Percentiles rank a stretch among this genome's conserved stretches.
Conservation (phyloP, 2,888 invertebrate genomes). For the Heliconius cydno region DNA sequence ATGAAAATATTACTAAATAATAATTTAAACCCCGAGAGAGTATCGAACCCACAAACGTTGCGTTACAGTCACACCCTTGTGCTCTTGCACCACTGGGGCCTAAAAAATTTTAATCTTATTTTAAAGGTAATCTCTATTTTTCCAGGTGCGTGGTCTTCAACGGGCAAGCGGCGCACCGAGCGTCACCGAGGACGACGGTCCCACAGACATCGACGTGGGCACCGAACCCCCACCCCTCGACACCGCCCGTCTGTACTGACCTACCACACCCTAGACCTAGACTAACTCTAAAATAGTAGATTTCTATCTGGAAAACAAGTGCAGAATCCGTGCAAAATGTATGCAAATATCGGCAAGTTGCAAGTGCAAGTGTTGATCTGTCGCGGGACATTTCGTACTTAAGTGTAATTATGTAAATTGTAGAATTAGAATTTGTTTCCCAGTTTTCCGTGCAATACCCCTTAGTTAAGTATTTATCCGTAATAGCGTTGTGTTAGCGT, state of each 20-base stretch:
- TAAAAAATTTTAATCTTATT: background rate
- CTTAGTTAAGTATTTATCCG: slow-evolving; percentile 81
- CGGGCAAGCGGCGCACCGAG: slow-evolving; percentile 56
- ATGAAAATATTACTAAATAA: too few relatives aligned
- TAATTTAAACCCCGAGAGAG: too few relatives aligned
- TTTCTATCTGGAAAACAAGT: slow-evolving; percentile 1
- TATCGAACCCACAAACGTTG: too few relatives aligned
- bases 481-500: slow-evolving; percentile 62
- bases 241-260: slow-evolving; percentile 58
- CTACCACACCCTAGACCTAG: slow-evolving; percentile 34
- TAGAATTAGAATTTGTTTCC: slow-evolving; percentile 65
- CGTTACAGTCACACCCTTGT: too few relatives aligned
- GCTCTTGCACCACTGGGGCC: too few relatives aligned
- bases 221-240: slow-evolving; percentile 73
- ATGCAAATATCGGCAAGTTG: background rate
- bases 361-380: slow-evolving; percentile 17
- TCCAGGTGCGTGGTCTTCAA: slow-evolving; percentile 69
- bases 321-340: background rate
- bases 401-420: slow-evolving; percentile 81
- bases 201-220: slow-evolving; percentile 80
- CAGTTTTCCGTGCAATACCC: slow-evolving; percentile 79
- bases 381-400: slow-evolving; percentile 47
- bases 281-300: slow-evolving; percentile 4
- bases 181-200: slow-evolving; percentile 69
- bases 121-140: background rate